phyloP scores from a whole-genome alignment of 2,113 vertebrate species.

The Stictonetta naevosa region DNA sequence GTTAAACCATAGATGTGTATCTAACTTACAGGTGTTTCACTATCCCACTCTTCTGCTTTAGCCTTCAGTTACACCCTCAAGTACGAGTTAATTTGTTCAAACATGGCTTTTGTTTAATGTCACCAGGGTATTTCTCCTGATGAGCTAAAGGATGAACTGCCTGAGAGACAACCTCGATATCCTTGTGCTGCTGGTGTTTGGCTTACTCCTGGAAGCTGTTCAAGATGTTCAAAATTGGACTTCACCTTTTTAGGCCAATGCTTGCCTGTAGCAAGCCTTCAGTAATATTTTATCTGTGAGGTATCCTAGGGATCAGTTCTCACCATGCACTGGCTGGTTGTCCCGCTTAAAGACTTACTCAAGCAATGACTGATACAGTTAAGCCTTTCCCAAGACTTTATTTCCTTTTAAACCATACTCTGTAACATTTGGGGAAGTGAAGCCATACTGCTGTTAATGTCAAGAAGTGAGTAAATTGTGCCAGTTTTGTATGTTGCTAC shows the following conservation, averaged over 20 bases:
- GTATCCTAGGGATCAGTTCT: not conserved
- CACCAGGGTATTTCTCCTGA: conserved; percentile 82
- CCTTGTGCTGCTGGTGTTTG: conserved; percentile 56
- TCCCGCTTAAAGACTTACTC: not conserved
- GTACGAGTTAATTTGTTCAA: not conserved
- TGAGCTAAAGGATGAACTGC: conserved; percentile 84
- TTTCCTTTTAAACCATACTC: not conserved
- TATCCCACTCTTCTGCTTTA: not conserved
- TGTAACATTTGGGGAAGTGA: not conserved
- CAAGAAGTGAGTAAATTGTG: not conserved
- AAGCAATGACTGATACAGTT: not conserved
- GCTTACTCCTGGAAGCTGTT: conserved; percentile 38
- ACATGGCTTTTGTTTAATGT: conserved; percentile 29
- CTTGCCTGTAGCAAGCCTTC: not conserved
- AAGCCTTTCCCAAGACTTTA: not conserved
- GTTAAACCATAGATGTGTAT: not conserved
- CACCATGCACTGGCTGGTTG: not conserved
- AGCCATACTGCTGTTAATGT: not conserved
- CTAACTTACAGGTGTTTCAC: not conserved
- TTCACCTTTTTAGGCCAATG: conserved; percentile 43
- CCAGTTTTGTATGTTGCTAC: not conserved
- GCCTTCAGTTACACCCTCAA: not conserved
- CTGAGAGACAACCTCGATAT: conserved; percentile 86
- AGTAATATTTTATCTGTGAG: not conserved
- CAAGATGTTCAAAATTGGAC: not conserved